Evolutionary conservation across 1,140 invertebrate genomes (phyloP), one percentile per base, ranked within the genome.

Genomic region (Lepeophtheirus salmonis): DNA sequence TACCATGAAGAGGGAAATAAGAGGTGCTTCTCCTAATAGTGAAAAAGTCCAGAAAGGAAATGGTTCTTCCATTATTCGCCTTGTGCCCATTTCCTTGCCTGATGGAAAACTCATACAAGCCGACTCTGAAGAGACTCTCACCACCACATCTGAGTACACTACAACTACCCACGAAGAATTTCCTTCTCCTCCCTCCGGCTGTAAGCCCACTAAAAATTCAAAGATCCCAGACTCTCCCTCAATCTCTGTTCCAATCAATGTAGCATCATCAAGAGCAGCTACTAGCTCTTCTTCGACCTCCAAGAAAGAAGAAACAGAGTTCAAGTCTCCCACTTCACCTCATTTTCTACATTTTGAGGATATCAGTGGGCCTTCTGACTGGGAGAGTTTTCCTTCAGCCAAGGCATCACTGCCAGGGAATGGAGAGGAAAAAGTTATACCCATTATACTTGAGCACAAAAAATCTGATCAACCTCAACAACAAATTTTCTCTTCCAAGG

Each of bases 31-130:
- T 41, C 30, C n/a, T 41, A 6, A 10, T n/a, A 41, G 30, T n/a
- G n/a, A 41, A n/a, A n/a, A n/a, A n/a, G n/a, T n/a, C 30, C 6
- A 41, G n/a, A 41, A n/a, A 41, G 30, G 30, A 41, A 41, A n/a
- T 41, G 30, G 30, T 41, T n/a, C n/a, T n/a, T n/a, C n/a, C n/a
- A n/a, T n/a, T n/a, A n/a, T n/a, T n/a, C 55, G 55, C 14, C n/a
- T 57, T 12, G 55, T 57, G 30, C 55, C 55, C 22, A 57, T 57
- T 25, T 23, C 21, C 16, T 18, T 57, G 22, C 22, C 55, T 17
- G 30, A 57, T 41, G 55, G 55, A 17, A 24, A 20, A 20, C 16
- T 57, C 3, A 16, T 41, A 12, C 13, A 16, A 2, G 2, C 17
- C 2, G 30, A 57, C 6, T 16, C 26, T 4, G 55, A 57, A 14